Evolutionary conservation across 2,113 vertebrate species (phyloP).

Genomic region (Melospiza melodia): DNA sequence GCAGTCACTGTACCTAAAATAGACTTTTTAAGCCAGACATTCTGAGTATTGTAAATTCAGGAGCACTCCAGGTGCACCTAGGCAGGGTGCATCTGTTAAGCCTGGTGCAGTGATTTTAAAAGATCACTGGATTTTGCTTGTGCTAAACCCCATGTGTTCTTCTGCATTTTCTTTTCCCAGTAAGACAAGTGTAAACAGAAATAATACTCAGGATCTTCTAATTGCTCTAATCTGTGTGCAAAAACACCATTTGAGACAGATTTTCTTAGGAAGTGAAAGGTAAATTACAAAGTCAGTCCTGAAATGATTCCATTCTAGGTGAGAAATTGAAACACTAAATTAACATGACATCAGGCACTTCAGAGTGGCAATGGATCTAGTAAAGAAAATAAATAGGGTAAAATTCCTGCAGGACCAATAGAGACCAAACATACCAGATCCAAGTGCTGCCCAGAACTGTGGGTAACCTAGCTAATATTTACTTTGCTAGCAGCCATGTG

Average conservation of each 20-base stretch:
- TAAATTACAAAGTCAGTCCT: not conserved
- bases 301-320: not conserved
- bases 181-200: constrained; percentile 20
- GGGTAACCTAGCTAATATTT: not conserved
- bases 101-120: constrained; percentile 5
- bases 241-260: not conserved
- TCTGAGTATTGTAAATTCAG: constrained; percentile 28
- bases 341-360: not conserved
- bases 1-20: not conserved
- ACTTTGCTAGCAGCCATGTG: not conserved
- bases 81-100: constrained; percentile 31
- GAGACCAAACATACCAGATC: not conserved
- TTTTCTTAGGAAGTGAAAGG: not conserved
- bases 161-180: not conserved
- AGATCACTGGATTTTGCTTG: constrained; percentile 8
- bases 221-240: not conserved
- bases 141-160: not conserved
- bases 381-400: not conserved
- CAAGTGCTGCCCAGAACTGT: not conserved
- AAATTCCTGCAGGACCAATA: not conserved
- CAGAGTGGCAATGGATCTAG: not conserved
- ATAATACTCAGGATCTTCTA: not conserved
- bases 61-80: not conserved
- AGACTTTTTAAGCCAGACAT: not conserved
- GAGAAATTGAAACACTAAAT: constrained; percentile 29